Percentiles rank a stretch among this genome's conserved stretches.
phyloP scores from a whole-genome alignment of 37 sponge, comb jelly and placozoan species.

The Chondrosia reniformis region DNA sequence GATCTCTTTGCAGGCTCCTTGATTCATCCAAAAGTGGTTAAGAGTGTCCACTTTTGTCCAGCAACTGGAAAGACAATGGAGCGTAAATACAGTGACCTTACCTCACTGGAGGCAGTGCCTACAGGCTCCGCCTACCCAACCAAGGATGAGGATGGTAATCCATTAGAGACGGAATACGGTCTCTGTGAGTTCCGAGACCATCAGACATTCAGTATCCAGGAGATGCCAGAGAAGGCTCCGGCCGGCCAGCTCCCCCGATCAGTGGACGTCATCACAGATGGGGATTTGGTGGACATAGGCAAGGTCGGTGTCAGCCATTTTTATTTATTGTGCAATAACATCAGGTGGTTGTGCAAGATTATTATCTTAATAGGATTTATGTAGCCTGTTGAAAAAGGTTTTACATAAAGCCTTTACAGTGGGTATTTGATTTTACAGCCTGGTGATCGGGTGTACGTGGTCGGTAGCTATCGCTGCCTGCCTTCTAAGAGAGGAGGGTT shows the following conservation, averaged over 20 bases:
- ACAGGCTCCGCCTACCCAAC: slow-evolving; percentile 84
- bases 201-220: slow-evolving; percentile 95
- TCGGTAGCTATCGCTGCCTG: slow-evolving; percentile 90
- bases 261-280: slow-evolving; percentile 87
- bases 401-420: no score
- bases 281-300: slow-evolving; percentile 90
- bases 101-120: slow-evolving; percentile 89
- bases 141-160: slow-evolving; percentile 97
- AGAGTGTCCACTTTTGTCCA: slow-evolving; percentile 99
- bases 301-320: slow-evolving; percentile 42
- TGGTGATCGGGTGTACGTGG: slow-evolving; percentile 85
- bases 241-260: slow-evolving; percentile 98
- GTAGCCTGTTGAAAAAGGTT: no score
- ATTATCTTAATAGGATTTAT: no score
- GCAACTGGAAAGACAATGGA: slow-evolving; percentile 93
- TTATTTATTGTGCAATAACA: not conserved
- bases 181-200: slow-evolving; percentile 86
- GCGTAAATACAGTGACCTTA: slow-evolving; percentile 90
- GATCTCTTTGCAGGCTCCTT: slow-evolving; percentile 47
- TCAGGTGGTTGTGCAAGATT: not conserved
- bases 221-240: slow-evolving; percentile 98
- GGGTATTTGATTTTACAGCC: no score
- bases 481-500: slow-evolving; percentile 86
- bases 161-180: slow-evolving; percentile 98
- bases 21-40: slow-evolving; percentile 91